phyloP scores from a whole-genome alignment of 2,113 vertebrate genomes.

The Dissostichus mawsoni region DNA sequence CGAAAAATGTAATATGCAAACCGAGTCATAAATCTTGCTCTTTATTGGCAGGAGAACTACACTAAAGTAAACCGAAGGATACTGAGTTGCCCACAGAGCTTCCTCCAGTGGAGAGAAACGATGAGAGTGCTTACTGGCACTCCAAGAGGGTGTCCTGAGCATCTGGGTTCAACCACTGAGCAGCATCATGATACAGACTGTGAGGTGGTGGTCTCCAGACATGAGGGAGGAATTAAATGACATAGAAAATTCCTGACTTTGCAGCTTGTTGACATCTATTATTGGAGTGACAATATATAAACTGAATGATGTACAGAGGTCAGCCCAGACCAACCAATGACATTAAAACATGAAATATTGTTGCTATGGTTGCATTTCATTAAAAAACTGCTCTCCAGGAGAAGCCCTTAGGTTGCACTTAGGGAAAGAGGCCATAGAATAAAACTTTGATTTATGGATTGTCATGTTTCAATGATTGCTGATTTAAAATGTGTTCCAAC shows the following conservation, averaged over 20 bases:
- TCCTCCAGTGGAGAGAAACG: background rate
- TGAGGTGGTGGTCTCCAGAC: background rate
- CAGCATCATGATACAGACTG: background rate
- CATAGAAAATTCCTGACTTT: background rate
- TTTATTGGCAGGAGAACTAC: background rate
- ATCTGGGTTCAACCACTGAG: background rate
- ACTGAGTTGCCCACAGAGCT: background rate
- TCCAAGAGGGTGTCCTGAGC: background rate
- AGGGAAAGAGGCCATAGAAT: background rate
- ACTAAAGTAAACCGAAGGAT: background rate
- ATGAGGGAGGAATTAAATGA: background rate
- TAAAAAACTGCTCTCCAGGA: slow-evolving; percentile 28
- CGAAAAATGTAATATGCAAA: background rate
- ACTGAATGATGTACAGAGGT: background rate
- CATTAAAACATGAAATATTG: slow-evolving; percentile 45
- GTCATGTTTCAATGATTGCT: slow-evolving; percentile 25
- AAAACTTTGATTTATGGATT: slow-evolving; percentile 29
- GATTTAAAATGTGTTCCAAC: slow-evolving; percentile 8
- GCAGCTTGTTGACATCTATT: slow-evolving; percentile 2
- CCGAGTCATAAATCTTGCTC: background rate
- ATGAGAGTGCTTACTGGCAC: background rate
- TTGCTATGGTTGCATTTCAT: slow-evolving; percentile 42
- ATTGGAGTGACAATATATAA: background rate
- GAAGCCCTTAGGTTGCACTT: slow-evolving; percentile 33
- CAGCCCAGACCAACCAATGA: background rate